Evolutionary conservation across 1,140 invertebrate genomes (phyloP).

Genomic region (Euwallacea similis): DNA sequence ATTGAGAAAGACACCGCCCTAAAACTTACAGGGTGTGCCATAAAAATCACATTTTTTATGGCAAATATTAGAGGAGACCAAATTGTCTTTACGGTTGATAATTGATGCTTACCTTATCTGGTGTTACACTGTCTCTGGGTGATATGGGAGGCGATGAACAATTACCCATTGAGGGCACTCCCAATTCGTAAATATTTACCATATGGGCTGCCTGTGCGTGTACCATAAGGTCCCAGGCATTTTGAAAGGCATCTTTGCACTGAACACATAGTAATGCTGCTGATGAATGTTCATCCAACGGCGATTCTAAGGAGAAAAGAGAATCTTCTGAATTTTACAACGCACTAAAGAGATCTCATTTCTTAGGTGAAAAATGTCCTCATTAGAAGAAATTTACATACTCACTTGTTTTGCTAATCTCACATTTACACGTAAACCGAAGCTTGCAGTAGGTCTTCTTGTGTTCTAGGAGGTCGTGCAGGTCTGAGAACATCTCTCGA

Average conservation of each 20-base stretch:
- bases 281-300: constrained; percentile 47
- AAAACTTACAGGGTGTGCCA: too few species aligned
- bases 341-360: too few species aligned
- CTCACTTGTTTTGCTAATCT: constrained; percentile 55
- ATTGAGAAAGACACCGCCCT: too few species aligned
- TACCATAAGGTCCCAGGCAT: constrained; percentile 79
- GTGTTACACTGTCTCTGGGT: constrained; percentile 47
- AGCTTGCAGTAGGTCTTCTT: constrained; percentile 85
- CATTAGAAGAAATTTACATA: constrained; percentile 14
- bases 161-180: constrained; percentile 51
- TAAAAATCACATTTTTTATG: too few species aligned
- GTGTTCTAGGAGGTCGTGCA: constrained; percentile 82
- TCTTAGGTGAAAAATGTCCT: too few species aligned
- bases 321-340: not conserved
- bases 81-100: not conserved
- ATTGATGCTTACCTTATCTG: constrained; percentile 48
- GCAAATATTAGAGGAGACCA: not conserved
- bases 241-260: constrained; percentile 75
- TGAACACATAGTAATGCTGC: constrained; percentile 68
- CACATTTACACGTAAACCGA: constrained; percentile 82
- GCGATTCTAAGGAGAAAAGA: constrained; percentile 42
- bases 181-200: constrained; percentile 79
- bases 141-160: constrained; percentile 49
- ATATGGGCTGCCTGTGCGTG: constrained; percentile 79
- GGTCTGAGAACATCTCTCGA: constrained; percentile 78